Evolutionary conservation across 1,140 invertebrate species (phyloP).

Genomic region (Nautilus pompilius): DNA sequence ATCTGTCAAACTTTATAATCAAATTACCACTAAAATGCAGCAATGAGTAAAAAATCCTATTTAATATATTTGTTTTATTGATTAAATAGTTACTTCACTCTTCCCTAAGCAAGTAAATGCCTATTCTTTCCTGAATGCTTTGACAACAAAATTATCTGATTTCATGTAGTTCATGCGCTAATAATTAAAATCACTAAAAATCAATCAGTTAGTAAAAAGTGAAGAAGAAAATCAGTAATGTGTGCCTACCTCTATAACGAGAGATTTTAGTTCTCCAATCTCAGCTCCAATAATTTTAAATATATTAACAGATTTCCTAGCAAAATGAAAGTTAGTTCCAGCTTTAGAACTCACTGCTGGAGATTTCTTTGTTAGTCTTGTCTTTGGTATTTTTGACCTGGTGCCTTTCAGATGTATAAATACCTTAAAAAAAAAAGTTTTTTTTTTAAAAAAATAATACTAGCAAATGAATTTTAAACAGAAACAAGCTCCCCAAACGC

Average conservation of each 20-base stretch:
- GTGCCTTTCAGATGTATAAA: constrained; percentile 46
- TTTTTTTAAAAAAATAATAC: background rate
- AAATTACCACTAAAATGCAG: background rate
- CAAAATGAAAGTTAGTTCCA: constrained; percentile 43
- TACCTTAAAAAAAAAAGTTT: constrained; percentile 28
- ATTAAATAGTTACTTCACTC: background rate
- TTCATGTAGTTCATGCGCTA: too few relatives aligned
- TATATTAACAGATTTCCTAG: constrained; percentile 47
- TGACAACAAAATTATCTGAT: constrained; percentile 1
- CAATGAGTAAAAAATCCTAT: background rate
- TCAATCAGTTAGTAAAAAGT: background rate
- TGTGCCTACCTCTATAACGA: constrained; percentile 46
- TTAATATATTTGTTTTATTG: background rate
- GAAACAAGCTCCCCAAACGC: background rate
- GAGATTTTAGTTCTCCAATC: constrained; percentile 48
- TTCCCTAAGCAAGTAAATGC: background rate
- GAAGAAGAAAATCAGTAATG: background rate
- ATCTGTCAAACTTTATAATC: background rate
- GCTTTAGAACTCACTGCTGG: constrained; percentile 45
- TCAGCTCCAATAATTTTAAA: constrained; percentile 51
- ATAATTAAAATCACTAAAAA: too few relatives aligned
- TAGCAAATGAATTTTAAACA: background rate
- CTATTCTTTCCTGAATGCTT: background rate
- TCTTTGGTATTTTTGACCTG: constrained; percentile 47
- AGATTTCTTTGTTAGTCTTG: constrained; percentile 47